Conservation (phyloP, 2,113 vertebrate genomes). For the Argyrosomus japonicus region DNA sequence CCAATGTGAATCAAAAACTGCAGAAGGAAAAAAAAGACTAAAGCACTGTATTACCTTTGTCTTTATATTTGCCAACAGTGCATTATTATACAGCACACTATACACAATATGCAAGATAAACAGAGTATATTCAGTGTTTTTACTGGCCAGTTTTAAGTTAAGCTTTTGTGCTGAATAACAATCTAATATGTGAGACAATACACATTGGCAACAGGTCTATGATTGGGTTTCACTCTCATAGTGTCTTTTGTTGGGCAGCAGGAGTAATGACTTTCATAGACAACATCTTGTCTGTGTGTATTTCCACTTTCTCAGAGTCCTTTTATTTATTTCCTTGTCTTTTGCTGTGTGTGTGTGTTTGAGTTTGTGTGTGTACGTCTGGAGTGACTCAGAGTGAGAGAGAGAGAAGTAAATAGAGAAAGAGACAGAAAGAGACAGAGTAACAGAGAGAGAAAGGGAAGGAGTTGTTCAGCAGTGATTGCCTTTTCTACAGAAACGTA, state of each 20-base stretch:
- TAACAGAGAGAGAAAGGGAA: slow-evolving; percentile 36
- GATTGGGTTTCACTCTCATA: not conserved
- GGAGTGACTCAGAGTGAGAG: slow-evolving; percentile 33
- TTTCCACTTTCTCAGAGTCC: not conserved
- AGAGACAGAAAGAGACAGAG: slow-evolving; percentile 19
- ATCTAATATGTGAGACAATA: not conserved
- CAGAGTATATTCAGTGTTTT: not conserved
- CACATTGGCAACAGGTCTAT: not conserved
- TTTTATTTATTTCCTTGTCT: slow-evolving; percentile 30
- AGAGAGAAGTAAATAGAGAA: slow-evolving; percentile 20
- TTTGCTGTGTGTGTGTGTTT: slow-evolving; percentile 7
- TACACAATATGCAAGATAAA: not conserved
- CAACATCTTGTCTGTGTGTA: not conserved
- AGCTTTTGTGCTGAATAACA: not conserved
- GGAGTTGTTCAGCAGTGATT: slow-evolving; percentile 71
- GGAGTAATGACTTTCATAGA: slow-evolving; percentile 10
- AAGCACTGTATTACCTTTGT: not conserved
- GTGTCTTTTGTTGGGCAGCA: slow-evolving; percentile 11
- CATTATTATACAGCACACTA: not conserved
- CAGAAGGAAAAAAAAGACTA: not conserved
- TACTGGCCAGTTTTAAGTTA: not conserved
- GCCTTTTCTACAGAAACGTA: slow-evolving; percentile 72
- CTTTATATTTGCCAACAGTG: not conserved
- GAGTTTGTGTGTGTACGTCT: not conserved
- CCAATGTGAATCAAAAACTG: not conserved